Evolutionary conservation across 2,888 invertebrate genomes (phyloP), one percentile per base, ranked within the genome.

Genomic region (Formica aserva): DNA sequence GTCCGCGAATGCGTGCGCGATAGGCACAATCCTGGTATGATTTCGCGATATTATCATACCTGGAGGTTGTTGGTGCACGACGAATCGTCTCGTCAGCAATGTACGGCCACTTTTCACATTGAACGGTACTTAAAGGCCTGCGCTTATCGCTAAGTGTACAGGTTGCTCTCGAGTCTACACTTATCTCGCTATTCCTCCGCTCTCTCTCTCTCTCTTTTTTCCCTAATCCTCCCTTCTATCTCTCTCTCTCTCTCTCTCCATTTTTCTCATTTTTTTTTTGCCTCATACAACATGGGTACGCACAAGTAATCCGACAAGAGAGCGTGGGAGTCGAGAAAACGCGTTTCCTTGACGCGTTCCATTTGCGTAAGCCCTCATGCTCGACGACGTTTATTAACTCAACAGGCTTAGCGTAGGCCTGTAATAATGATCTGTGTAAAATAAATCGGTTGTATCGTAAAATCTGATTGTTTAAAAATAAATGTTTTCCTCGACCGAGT

Each of bases 291-390:
- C 41, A 38, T 41, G 55, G 62, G 45, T 67, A 75, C 52, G 62
- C 71, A 41, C 84, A 66, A 69, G 82, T 82, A 83, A 80, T 77
- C 29, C 74, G 32, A 75, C 76, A 63, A 71, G 66, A 84, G 74
- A 86, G 84, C 88, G 90, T 89, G 89, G 87, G 89, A 89, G 85
- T 88, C 41, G 55, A 88, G 85, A 45, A 87, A 87, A 89, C 85
- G 83, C 84, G 86, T 85, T 87, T 88, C 85, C 88, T 83, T 84
- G 74, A 86, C 74, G 77, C 65, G 84, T 86, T 72, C 81, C 81
- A 78, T 85, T 87, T 84, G 85, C 85, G 78, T 89, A 86, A 80
- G 72, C 78, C 57, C 52, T 81, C 65, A 55, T 67, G 75, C 63
- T 57, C 35, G 62, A 26, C 77, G 80, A 72, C 77, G 83, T 84